Evolutionary conservation across 2,113 vertebrate genomes (phyloP), one percentile per base, ranked within the genome.

Genomic region (Haplochromis burtoni): DNA sequence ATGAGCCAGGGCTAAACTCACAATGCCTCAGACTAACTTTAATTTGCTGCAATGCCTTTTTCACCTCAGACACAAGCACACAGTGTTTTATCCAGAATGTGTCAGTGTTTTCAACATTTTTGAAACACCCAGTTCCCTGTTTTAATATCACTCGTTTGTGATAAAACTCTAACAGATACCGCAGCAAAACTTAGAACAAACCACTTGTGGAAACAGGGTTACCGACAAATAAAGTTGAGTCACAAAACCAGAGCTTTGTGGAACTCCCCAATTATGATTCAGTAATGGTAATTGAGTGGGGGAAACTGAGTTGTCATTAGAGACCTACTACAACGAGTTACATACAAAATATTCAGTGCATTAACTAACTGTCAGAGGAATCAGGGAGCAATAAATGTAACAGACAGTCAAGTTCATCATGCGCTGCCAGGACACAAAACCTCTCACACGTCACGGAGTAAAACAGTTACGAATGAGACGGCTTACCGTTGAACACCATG

Each of bases 401-500:
- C 7, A 12, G 35, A 21, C 5, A 82, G 14, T 14, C 21, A 0
- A 17, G 19, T 40, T 2, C 4, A 66, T 2, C 13, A 10, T 17
- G 13, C 7, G 24, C 38, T 19, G 29, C 3, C 16, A 40, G 42
- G 26, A 51, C 31, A 66, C 21, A 54, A 71, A 81, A 80, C 10
- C 47, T 17, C n/a, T 71, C 7, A 40, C 2, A 13, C 4, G 5
- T 59, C 31, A 57, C 8, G 4, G 10, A 29, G 4, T 42, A n/a
- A 89, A 80, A 31, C 5, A 24, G 42, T 21, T n/a, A 24, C 9
- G 2, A 76, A 88, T 13, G 71, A 88, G 10, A 51, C 11, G 17
- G n/a, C 94, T 95, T 94, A 95, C 92, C 93, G 8, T 71, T 91
- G 24, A 90, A 84, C 5, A 92, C 51, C 81, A 90, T 79, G 53